A percentile compares a stretch with the other conserved stretches of the same genome.
Evolutionary conservation across 2,113 vertebrate species (phyloP).

Genomic region (Pteronura brasiliensis): DNA sequence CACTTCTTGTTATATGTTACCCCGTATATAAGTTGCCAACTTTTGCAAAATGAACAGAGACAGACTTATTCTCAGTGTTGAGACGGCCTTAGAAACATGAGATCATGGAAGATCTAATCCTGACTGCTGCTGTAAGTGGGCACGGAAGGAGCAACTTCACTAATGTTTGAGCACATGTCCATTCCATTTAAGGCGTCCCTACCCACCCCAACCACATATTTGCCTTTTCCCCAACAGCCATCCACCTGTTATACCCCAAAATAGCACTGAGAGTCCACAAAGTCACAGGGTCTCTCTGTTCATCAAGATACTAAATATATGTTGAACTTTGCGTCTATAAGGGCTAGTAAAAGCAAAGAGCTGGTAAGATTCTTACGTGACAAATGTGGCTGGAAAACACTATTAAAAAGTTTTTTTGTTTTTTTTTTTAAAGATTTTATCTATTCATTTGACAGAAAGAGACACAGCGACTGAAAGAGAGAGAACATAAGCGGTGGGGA

Average conservation of each 20-base stretch:
- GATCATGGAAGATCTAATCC: not conserved
- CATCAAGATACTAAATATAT: not conserved
- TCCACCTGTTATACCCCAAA: conserved; percentile 46
- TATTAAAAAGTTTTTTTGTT: not conserved
- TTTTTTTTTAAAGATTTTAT: too few relatives aligned
- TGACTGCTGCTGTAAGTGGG: not conserved
- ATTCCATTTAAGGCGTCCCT: not conserved
- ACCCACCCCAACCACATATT: not conserved
- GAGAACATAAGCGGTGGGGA: too few relatives aligned
- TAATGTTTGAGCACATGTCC: not conserved
- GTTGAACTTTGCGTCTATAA: not conserved
- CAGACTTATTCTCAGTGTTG: not conserved
- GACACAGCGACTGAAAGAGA: too few relatives aligned
- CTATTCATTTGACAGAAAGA: too few relatives aligned
- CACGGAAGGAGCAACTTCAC: not conserved
- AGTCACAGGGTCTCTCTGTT: conserved; percentile 2
- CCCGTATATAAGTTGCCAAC: not conserved
- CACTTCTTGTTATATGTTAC: not conserved
- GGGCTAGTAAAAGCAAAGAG: not conserved
- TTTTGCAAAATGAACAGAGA: not conserved
- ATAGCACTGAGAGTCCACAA: not conserved
- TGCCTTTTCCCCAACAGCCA: not conserved
- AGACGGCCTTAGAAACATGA: not conserved
- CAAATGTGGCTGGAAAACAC: not conserved
- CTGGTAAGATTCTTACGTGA: not conserved